phyloP scores from a whole-genome alignment of 2,888 invertebrate species.

The Lingula anatina region DNA sequence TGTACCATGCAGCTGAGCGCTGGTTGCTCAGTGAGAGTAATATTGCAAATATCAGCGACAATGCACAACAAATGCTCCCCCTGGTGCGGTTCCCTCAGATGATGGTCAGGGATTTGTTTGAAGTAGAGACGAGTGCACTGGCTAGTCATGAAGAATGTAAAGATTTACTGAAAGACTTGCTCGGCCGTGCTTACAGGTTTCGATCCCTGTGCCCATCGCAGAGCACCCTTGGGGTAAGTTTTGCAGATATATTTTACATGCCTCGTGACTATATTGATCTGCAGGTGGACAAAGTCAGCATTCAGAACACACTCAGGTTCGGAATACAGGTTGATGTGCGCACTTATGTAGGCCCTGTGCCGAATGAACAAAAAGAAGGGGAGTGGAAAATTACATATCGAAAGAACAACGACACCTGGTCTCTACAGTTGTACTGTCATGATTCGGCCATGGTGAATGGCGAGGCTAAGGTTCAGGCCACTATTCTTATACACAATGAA shows the following conservation, averaged over 20 bases:
- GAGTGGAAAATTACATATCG: conserved; percentile 52
- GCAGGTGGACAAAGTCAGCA: conserved; percentile 45
- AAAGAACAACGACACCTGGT: conserved; percentile 41
- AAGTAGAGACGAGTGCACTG: conserved; percentile 31
- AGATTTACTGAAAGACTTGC: conserved; percentile 27
- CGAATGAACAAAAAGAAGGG: conserved; percentile 35
- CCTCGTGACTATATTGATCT: conserved; percentile 47
- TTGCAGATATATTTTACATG: conserved; percentile 36
- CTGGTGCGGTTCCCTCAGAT: conserved; percentile 50
- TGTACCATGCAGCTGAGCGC: conserved; percentile 32
- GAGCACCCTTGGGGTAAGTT: conserved; percentile 28
- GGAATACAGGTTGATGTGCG: conserved; percentile 50
- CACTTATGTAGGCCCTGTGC: conserved; percentile 47
- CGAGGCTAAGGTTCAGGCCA: conserved; percentile 42
- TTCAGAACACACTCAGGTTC: conserved; percentile 49
- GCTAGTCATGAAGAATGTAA: conserved; percentile 17
- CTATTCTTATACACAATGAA: conserved; percentile 41
- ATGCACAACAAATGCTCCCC: conserved; percentile 34
- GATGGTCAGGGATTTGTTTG: conserved; percentile 40
- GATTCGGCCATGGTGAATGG: conserved; percentile 44
- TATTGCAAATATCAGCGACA: conserved; percentile 14
- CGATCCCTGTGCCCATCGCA: conserved; percentile 44
- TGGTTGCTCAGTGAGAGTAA: conserved; percentile 38
- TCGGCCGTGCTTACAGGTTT: conserved; percentile 49
- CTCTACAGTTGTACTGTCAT: conserved; percentile 45